Conservation (phyloP, 2,888 invertebrate species). For the Entomobrya proxima region DNA sequence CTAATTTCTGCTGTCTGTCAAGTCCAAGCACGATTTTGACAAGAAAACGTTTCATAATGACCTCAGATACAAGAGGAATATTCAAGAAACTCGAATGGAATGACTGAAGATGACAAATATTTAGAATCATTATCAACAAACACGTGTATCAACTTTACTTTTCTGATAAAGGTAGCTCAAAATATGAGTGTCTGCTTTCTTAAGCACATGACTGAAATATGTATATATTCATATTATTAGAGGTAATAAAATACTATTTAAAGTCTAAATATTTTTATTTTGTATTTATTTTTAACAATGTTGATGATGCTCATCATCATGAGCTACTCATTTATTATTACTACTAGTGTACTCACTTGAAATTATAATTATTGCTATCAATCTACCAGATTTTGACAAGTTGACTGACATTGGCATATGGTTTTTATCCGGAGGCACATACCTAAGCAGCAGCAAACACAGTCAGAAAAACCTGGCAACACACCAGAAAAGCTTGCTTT, state of each 20-base stretch:
- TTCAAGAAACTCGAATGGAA: neutral
- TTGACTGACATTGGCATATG: slow-evolving; percentile 66
- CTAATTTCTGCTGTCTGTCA: slow-evolving; percentile 15
- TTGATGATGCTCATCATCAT: slow-evolving; percentile 27
- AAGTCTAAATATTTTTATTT: slow-evolving; percentile 58
- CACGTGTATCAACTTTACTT: neutral
- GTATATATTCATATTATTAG: neutral
- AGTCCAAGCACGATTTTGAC: slow-evolving; percentile 14
- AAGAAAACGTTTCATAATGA: slow-evolving; percentile 9
- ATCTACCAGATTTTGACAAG: slow-evolving; percentile 63
- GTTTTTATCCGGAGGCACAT: slow-evolving; percentile 53
- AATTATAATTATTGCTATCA: slow-evolving; percentile 70
- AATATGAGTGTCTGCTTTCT: too few relatives aligned
- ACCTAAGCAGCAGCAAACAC: neutral
- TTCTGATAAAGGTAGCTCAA: too few relatives aligned
- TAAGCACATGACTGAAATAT: too few relatives aligned
- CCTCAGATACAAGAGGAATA: neutral
- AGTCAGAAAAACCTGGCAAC: slow-evolving; percentile 13
- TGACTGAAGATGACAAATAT: slow-evolving; percentile 58
- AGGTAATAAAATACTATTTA: neutral
- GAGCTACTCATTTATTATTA: slow-evolving; percentile 31
- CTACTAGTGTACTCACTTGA: slow-evolving; percentile 63
- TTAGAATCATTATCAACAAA: slow-evolving; percentile 36
- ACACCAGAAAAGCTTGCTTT: slow-evolving; percentile 31
- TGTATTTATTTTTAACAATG: slow-evolving; percentile 37